A percentile compares a stretch with the other conserved stretches of the same genome.
These are phyloP conservation scores for Molothrus aeneus DNA, from an alignment of 2,797 vertebrate genomes.

Conservation along the genomic window DNA sequence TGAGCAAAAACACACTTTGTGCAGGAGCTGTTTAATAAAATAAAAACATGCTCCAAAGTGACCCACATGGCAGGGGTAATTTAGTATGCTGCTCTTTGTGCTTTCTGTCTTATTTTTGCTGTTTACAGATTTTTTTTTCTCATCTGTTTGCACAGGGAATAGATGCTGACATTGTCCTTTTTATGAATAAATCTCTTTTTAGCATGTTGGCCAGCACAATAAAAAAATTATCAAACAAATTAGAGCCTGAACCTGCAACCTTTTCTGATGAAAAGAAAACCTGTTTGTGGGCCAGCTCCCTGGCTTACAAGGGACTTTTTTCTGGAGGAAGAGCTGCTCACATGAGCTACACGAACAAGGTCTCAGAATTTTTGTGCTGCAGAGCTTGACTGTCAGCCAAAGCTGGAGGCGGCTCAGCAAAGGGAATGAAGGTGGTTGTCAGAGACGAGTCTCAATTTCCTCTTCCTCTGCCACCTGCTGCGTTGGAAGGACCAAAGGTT, in stretches of 20 bases:
- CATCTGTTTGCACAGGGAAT: constrained; percentile 49
- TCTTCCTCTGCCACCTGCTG: background rate
- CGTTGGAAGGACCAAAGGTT: background rate
- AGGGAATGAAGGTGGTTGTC: constrained; percentile 2
- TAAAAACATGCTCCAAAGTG: constrained; percentile 62
- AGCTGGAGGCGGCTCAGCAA: background rate
- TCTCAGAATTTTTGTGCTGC: constrained; percentile 27
- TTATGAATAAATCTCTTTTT: constrained; percentile 58
- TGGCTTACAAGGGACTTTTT: background rate
- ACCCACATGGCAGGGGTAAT: constrained; percentile 61
- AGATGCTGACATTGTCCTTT: constrained; percentile 54
- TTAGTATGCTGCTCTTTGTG: constrained; percentile 53
- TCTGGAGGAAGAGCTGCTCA: constrained; percentile 8
- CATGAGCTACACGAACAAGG: background rate
- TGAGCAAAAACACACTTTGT: background rate
- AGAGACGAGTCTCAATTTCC: background rate
- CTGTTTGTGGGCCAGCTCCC: background rate
- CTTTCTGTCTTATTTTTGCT: constrained; percentile 25
- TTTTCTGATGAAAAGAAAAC: constrained; percentile 23
- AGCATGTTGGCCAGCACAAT: constrained; percentile 49
- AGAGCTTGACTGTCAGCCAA: constrained; percentile 36
- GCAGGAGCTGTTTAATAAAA: constrained; percentile 56
- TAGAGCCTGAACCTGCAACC: constrained; percentile 23
- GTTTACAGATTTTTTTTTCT: constrained; percentile 23
- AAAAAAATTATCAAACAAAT: constrained; percentile 50